A percentile compares a stretch with the other conserved stretches of the same genome.
Conservation (phyloP, 2,888 invertebrate species). For the Subacronicta megacephala region DNA sequence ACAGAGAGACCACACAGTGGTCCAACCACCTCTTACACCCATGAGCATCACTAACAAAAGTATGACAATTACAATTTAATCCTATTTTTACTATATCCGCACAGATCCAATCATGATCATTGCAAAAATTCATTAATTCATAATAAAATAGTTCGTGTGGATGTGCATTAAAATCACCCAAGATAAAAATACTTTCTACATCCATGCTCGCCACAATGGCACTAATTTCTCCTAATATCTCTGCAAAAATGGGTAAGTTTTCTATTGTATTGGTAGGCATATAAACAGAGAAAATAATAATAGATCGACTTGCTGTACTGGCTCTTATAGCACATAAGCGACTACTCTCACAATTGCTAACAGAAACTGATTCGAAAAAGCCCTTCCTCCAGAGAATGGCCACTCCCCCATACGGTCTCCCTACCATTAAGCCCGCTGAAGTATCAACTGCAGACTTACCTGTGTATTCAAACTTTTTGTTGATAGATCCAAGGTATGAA, state of each 20-base stretch:
- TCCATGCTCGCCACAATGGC: not conserved
- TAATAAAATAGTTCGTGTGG: too few relatives aligned
- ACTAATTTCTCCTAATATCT: not conserved
- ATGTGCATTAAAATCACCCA: not conserved
- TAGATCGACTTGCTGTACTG: not conserved
- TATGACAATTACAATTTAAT: slow-evolving; percentile 1
- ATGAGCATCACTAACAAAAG: slow-evolving; percentile 11
- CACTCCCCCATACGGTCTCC: slow-evolving; percentile 17
- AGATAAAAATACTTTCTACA: not conserved
- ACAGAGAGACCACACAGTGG: slow-evolving; percentile 8
- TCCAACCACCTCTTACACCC: slow-evolving; percentile 10
- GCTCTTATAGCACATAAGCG: not conserved
- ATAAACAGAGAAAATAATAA: not conserved
- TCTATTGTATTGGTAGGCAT: not conserved
- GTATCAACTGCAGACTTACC: too few relatives aligned
- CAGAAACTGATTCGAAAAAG: slow-evolving; percentile 3
- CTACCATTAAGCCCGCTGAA: not conserved
- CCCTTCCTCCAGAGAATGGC: slow-evolving; percentile 20
- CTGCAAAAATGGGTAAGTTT: not conserved
- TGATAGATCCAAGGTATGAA: not conserved
- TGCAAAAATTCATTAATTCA: too few relatives aligned
- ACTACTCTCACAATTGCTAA: slow-evolving; percentile 14
- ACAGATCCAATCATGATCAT: not conserved
- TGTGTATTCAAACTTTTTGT: too few relatives aligned
- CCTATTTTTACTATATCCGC: slow-evolving; percentile 6